A percentile compares a stretch with the other conserved stretches of the same genome.
phyloP scores from a whole-genome alignment of 2,797 vertebrate genomes.

The Sitta carolinensis region DNA sequence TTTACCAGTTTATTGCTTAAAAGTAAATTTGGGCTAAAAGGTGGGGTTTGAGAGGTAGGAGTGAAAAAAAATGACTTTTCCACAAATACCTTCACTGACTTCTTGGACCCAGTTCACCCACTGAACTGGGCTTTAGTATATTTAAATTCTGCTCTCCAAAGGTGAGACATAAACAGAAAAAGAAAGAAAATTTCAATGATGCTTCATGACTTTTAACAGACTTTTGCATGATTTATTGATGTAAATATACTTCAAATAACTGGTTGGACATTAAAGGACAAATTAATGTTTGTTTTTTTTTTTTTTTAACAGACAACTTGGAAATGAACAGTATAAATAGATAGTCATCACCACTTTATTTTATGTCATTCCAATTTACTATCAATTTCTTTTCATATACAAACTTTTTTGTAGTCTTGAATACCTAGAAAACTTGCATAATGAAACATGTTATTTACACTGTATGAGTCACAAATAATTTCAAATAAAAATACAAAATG shows the following conservation, averaged over 20 bases:
- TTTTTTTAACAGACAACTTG: slow-evolving; percentile 59
- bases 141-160: background rate
- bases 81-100: background rate
- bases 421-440: slow-evolving; percentile 68
- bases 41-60: background rate
- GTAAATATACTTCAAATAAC: slow-evolving; percentile 75
- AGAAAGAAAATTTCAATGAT: background rate
- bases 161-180: background rate
- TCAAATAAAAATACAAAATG: slow-evolving; percentile 67
- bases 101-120: background rate
- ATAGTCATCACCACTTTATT: slow-evolving; percentile 66
- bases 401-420: slow-evolving; percentile 60
- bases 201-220: background rate
- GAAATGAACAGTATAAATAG: slow-evolving; percentile 69
- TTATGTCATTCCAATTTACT: slow-evolving; percentile 61
- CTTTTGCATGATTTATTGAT: slow-evolving; percentile 77
- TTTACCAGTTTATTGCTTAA: background rate
- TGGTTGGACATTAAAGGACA: slow-evolving; percentile 63
- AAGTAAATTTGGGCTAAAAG: background rate
- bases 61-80: background rate
- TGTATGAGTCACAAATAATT: slow-evolving; percentile 55
- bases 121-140: background rate
- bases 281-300: slow-evolving; percentile 56
- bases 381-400: slow-evolving; percentile 67
- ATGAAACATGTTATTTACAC: slow-evolving; percentile 76